Evolutionary conservation across 2,113 vertebrate species (phyloP).

Genomic region (Entomyzon cyanotis): DNA sequence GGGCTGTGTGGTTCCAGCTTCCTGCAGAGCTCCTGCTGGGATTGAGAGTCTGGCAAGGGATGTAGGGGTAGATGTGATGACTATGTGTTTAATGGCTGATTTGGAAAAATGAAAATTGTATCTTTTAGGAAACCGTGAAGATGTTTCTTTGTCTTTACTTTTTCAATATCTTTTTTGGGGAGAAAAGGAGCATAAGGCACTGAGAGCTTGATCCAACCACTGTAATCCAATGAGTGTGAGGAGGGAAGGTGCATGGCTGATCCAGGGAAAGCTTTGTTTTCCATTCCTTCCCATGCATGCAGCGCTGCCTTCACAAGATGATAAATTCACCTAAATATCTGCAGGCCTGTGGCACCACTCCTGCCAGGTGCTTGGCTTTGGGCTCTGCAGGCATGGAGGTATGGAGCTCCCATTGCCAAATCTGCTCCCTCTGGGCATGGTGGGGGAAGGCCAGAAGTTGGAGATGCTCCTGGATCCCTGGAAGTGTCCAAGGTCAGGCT

Average conservation of each 20-base stretch:
- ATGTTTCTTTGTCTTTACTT: not conserved
- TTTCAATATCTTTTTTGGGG: not conserved
- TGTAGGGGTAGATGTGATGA: not conserved
- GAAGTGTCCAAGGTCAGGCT: not conserved
- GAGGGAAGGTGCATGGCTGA: not conserved
- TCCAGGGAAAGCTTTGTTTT: not conserved
- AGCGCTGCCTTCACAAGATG: not conserved
- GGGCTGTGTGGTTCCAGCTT: not conserved
- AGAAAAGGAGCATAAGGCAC: not conserved
- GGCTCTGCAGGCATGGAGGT: not conserved
- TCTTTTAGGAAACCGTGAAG: not conserved
- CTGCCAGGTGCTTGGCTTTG: not conserved
- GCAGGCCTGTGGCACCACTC: not conserved
- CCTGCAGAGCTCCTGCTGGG: not conserved
- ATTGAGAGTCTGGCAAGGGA: rapidly evolving
- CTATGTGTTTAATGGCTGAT: not conserved
- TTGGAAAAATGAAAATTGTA: not conserved
- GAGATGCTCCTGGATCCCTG: not conserved
- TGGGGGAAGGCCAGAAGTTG: not conserved
- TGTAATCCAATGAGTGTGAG: not conserved
- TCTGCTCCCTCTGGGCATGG: rapidly evolving
- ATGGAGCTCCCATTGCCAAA: rapidly evolving
- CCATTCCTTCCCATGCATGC: not conserved
- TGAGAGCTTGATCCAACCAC: not conserved
- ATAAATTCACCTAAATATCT: not conserved